Evolutionary conservation across 2,113 vertebrate genomes (phyloP).

Genomic region (Pyrgilauda ruficollis): DNA sequence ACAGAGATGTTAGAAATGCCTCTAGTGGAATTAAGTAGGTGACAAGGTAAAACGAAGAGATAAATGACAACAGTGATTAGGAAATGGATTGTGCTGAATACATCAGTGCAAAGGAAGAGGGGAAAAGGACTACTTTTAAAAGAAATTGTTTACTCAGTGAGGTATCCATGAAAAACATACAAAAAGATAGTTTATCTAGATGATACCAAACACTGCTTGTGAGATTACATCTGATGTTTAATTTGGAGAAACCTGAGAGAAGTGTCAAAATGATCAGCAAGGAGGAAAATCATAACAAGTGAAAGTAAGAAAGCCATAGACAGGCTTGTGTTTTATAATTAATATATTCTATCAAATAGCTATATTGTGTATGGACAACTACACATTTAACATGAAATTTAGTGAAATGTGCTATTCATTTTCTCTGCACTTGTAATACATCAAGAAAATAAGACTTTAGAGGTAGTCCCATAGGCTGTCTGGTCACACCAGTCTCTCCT

Average conservation of each 20-base stretch:
- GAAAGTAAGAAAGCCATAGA: background rate
- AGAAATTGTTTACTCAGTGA: background rate
- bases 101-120: background rate
- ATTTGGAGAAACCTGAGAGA: background rate
- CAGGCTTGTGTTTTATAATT: background rate
- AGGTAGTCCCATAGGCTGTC: background rate
- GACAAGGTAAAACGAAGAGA: slow-evolving; percentile 71
- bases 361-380: background rate
- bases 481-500: background rate
- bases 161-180: background rate
- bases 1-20: slow-evolving; percentile 68
- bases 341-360: slow-evolving; percentile 6
- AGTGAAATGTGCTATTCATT: background rate
- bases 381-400: background rate
- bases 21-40: slow-evolving; percentile 70
- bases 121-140: background rate
- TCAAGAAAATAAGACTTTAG: background rate
- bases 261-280: background rate
- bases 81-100: background rate
- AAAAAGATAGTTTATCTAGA: background rate
- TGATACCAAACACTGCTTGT: background rate
- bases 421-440: background rate
- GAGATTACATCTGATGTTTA: background rate
- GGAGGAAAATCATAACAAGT: background rate
- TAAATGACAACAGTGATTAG: slow-evolving; percentile 57